These are phyloP conservation scores for Penaeus chinensis DNA, from an alignment of 1,140 invertebrate genomes.

Conservation along the genomic window DNA sequence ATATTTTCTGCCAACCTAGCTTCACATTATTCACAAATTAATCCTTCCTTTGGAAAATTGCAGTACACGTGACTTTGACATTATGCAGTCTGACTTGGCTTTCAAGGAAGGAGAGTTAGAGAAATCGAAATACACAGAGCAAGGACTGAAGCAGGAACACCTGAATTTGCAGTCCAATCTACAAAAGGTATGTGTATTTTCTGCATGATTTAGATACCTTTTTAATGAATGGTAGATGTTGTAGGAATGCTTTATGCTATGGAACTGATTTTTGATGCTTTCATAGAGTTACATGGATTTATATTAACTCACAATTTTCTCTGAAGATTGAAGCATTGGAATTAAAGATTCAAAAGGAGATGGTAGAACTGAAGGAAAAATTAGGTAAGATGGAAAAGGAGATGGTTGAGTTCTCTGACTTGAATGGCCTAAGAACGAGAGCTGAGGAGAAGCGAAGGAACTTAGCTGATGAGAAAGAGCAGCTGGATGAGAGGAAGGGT, in stretches of 20 bases:
- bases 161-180: constrained; percentile 71
- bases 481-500: constrained; percentile 67
- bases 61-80: constrained; percentile 67
- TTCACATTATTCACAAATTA: not conserved
- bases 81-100: constrained; percentile 72
- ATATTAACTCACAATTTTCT: constrained; percentile 11
- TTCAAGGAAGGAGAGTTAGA: constrained; percentile 74
- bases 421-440: constrained; percentile 69
- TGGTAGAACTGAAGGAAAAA: constrained; percentile 70
- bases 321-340: constrained; percentile 72
- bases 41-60: constrained; percentile 2
- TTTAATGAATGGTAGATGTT: not conserved
- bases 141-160: constrained; percentile 71
- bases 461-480: constrained; percentile 69
- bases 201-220: not conserved
- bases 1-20: too few species aligned
- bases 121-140: constrained; percentile 71
- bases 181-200: constrained; percentile 67
- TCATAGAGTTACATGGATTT: too few species aligned
- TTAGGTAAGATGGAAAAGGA: constrained; percentile 71
- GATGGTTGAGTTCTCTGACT: constrained; percentile 70
- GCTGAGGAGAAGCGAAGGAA: constrained; percentile 70
- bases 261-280: too few species aligned
- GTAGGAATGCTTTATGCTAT: too few species aligned
- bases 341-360: constrained; percentile 72